phyloP scores from a whole-genome alignment of 2,888 invertebrate genomes.

The Perdita meconis region DNA sequence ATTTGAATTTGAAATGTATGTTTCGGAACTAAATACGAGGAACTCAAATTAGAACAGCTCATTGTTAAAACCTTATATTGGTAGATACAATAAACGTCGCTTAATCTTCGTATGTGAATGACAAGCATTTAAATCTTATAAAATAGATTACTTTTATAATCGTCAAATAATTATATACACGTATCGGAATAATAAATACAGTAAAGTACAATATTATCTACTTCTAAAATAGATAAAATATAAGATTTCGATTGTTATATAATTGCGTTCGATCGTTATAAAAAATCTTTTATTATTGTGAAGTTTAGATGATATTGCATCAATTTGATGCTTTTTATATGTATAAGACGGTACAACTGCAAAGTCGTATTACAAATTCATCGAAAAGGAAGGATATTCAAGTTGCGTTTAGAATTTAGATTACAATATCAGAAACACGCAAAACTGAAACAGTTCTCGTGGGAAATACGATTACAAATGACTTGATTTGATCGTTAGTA shows the following conservation, averaged over 20 bases:
- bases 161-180: not conserved
- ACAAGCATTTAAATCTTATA: constrained; percentile 28
- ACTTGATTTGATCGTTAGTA: constrained; percentile 1
- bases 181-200: constrained; percentile 5
- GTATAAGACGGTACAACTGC: too few species aligned
- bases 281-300: constrained; percentile 6
- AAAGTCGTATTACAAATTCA: too few species aligned
- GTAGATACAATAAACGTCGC: constrained; percentile 10
- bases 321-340: constrained; percentile 9
- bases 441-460: constrained; percentile 14
- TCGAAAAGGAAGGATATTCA: too few species aligned
- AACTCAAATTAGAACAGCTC: constrained; percentile 30
- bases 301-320: constrained; percentile 4
- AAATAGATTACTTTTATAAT: constrained; percentile 23
- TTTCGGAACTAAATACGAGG: constrained; percentile 33
- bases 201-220: constrained; percentile 14
- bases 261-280: constrained; percentile 10
- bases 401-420: not conserved
- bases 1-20: constrained; percentile 38
- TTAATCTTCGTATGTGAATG: constrained; percentile 11
- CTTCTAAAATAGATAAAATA: constrained; percentile 23
- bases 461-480: constrained; percentile 21
- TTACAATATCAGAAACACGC: constrained; percentile 12
- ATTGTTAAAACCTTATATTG: constrained; percentile 30
- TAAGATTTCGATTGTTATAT: constrained; percentile 2